Percentiles rank a stretch among this genome's conserved stretches.
Conservation (phyloP, 1,140 invertebrate genomes). For the Caenorhabditis tropicalis region DNA sequence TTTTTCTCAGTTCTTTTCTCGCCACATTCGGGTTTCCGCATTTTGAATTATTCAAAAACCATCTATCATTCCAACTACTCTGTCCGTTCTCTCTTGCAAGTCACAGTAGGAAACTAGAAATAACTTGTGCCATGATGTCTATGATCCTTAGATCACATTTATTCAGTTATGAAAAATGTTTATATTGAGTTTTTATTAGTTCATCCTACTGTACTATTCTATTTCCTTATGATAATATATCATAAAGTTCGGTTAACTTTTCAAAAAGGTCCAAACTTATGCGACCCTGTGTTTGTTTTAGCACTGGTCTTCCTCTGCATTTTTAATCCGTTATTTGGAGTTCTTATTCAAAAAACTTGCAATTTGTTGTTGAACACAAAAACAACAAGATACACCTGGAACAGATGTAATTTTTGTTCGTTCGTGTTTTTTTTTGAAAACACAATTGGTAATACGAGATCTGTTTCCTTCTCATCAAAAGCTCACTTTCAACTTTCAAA, state of each 20-base stretch:
- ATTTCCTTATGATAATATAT: too few species aligned
- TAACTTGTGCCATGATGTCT: background rate
- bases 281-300: too few species aligned
- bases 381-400: background rate
- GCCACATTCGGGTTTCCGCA: background rate
- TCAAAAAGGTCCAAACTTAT: too few species aligned
- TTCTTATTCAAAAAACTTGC: background rate
- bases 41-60: constrained; percentile 14
- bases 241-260: too few species aligned
- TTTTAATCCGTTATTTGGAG: too few species aligned
- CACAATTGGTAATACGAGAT: background rate
- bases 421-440: background rate
- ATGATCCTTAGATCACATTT: background rate
- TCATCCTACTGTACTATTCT: too few species aligned
- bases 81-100: background rate
- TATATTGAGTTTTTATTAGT: too few species aligned
- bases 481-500: background rate
- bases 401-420: constrained; percentile 15
- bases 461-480: background rate
- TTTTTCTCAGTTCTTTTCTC: background rate
- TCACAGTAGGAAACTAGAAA: background rate
- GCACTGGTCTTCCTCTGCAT: too few species aligned
- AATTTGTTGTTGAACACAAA: background rate
- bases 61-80: background rate
- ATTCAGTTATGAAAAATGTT: background rate